These are phyloP conservation scores for Dromococcyx pavoninus DNA, from an alignment of 2,797 vertebrate genomes.

Conservation along the genomic window DNA sequence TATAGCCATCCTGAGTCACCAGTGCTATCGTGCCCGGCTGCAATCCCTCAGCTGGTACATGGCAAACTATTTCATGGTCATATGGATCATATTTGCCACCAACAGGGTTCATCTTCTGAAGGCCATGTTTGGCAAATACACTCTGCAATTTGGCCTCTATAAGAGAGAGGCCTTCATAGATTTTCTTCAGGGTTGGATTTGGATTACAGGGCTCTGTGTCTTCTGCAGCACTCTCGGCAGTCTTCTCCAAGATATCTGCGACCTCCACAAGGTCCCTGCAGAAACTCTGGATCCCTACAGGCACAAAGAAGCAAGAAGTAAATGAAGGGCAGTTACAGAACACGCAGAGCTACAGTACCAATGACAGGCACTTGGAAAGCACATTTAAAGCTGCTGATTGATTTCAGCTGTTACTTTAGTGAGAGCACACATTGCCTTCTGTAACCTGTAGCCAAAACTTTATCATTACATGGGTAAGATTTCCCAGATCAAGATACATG, in stretches of 20 bases:
- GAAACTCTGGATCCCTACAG: slow-evolving; percentile 87
- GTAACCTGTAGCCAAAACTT: not conserved
- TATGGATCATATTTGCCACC: slow-evolving; percentile 84
- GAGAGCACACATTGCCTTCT: not conserved
- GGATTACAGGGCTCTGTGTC: slow-evolving; percentile 58
- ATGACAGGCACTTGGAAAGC: not conserved
- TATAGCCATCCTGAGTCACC: slow-evolving; percentile 85
- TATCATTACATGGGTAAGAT: not conserved
- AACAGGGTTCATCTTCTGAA: slow-evolving; percentile 84
- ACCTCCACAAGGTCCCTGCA: slow-evolving; percentile 87
- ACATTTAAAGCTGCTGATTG: not conserved
- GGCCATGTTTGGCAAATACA: slow-evolving; percentile 85
- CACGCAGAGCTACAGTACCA: not conserved
- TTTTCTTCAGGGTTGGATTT: slow-evolving; percentile 70
- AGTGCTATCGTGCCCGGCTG: slow-evolving; percentile 81
- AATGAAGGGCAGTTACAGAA: not conserved
- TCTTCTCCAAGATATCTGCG: slow-evolving; percentile 84
- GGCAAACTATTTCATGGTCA: slow-evolving; percentile 85
- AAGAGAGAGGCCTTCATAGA: slow-evolving; percentile 75
- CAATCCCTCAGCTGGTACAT: slow-evolving; percentile 78
- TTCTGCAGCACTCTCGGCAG: slow-evolving; percentile 58
- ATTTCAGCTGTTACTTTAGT: not conserved
- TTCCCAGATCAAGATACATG: not conserved
- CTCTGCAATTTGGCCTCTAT: slow-evolving; percentile 81
- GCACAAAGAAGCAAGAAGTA: not conserved